Percentiles rank a stretch among this genome's conserved stretches.
Evolutionary conservation across 2,797 vertebrate genomes (phyloP).

Genomic region (Catamblyrhynchus diadema): DNA sequence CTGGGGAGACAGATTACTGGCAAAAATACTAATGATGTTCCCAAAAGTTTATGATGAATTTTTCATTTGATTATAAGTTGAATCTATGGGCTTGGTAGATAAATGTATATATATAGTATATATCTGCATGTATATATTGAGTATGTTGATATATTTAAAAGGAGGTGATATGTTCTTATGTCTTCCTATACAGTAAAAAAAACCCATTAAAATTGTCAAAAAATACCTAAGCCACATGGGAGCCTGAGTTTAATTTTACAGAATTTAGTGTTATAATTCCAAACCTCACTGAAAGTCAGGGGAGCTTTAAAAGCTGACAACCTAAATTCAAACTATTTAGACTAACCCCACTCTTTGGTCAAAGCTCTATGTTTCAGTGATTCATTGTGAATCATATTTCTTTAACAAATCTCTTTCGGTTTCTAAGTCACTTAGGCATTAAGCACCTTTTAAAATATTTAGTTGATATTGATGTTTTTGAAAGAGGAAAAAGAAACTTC

Average conservation of each 20-base stretch:
- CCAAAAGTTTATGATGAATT: constrained; percentile 6
- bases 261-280: not conserved
- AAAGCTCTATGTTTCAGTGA: not conserved
- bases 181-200: not conserved
- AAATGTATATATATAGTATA: not conserved
- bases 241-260: not conserved
- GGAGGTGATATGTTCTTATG: not conserved
- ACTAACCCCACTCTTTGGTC: not conserved
- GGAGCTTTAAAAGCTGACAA: not conserved
- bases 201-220: not conserved
- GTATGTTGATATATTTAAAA: not conserved
- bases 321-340: not conserved
- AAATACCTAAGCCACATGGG: not conserved
- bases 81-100: not conserved
- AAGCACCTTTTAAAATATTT: not conserved
- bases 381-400: not conserved
- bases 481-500: not conserved
- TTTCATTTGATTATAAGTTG: not conserved
- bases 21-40: constrained; percentile 32
- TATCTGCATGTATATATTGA: not conserved
- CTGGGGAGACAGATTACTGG: not conserved
- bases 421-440: not conserved
- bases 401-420: not conserved
- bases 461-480: not conserved
- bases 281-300: not conserved